A percentile compares a stretch with the other conserved stretches of the same genome.
Conservation (phyloP, 1,140 invertebrate species). For the Scylla paramamosain region DNA sequence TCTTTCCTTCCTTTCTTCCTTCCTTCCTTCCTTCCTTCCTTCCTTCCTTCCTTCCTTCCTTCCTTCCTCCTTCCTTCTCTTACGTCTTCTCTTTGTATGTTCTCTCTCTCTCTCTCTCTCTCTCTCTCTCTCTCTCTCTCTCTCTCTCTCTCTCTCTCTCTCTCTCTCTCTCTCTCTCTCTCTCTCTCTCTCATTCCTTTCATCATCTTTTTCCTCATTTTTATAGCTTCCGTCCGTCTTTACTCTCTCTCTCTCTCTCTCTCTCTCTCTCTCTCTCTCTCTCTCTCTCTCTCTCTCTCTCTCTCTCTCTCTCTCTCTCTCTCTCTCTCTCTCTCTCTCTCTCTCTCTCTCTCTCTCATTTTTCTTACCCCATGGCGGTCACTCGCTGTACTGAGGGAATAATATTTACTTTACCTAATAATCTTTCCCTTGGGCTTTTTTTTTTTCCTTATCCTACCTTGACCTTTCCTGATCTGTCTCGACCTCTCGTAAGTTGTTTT, state of each 20-base stretch:
- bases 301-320: background rate
- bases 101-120: background rate
- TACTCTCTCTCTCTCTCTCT: background rate
- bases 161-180: background rate
- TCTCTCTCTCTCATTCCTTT: background rate
- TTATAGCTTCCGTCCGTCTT: background rate
- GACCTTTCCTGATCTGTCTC: too few species aligned
- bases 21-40: background rate
- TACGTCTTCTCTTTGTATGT: background rate
- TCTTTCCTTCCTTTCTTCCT: background rate
- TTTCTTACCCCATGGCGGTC: background rate
- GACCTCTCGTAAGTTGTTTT: too few species aligned
- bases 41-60: background rate
- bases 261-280: background rate
- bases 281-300: background rate
- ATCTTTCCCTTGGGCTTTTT: too few species aligned
- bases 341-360: background rate
- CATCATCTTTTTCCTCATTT: background rate
- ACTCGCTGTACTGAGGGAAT: background rate
- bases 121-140: background rate
- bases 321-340: conserved; percentile 29
- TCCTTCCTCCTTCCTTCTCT: background rate
- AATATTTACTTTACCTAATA: too few species aligned
- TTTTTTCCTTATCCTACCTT: too few species aligned
- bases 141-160: background rate